Conservation (phyloP, 2,797 vertebrate genomes). For the Microctenopoma lineatum region DNA sequence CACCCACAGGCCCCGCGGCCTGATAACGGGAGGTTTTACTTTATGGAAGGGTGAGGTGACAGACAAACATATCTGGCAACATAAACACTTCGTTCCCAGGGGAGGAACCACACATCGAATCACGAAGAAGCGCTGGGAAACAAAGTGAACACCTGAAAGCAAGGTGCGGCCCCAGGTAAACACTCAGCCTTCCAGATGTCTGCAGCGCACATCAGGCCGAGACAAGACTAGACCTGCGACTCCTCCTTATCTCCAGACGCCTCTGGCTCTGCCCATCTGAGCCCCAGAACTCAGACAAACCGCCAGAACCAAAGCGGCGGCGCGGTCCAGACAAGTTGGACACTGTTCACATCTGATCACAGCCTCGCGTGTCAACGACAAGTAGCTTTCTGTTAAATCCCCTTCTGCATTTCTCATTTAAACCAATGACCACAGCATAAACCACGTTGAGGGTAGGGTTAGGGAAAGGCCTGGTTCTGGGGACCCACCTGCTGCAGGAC, state of each 20-base stretch:
- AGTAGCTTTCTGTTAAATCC: constrained; percentile 16
- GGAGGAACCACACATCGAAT: constrained; percentile 37
- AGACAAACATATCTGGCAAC: constrained; percentile 80
- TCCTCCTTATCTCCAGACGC: constrained; percentile 65
- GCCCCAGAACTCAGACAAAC: constrained; percentile 48
- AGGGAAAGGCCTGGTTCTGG: neutral
- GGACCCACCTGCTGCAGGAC: constrained; percentile 92
- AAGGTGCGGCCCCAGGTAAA: constrained; percentile 78
- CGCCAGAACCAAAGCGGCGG: constrained; percentile 59
- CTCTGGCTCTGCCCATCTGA: constrained; percentile 60
- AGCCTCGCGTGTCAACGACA: constrained; percentile 35
- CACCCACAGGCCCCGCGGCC: constrained; percentile 13
- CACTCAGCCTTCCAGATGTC: constrained; percentile 87
- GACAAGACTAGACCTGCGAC: constrained; percentile 90
- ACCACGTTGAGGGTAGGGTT: neutral
- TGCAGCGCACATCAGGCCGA: constrained; percentile 78
- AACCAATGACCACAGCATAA: too few relatives aligned
- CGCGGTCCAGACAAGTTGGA: constrained; percentile 58
- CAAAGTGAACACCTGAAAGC: constrained; percentile 23
- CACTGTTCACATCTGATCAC: constrained; percentile 40
- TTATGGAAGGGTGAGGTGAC: constrained; percentile 29
- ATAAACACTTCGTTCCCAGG: constrained; percentile 46
- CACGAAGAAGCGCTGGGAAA: constrained; percentile 18
- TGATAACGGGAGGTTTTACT: constrained; percentile 60
- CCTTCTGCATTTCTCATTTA: constrained; percentile 9